Evolutionary conservation across 1,140 invertebrate genomes (phyloP).

Genomic region (Apis laboriosa): DNA sequence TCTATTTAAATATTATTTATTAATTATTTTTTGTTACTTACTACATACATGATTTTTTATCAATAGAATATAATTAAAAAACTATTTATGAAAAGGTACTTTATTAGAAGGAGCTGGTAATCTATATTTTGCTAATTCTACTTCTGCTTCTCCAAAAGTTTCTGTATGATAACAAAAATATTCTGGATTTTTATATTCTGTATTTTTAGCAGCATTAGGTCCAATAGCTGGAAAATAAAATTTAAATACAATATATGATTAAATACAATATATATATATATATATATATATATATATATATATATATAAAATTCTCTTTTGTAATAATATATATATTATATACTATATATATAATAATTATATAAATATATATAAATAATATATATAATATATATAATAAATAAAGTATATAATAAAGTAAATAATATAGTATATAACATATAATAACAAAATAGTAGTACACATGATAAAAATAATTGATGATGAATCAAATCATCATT

Average conservation of each 20-base stretch:
- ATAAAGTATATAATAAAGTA: no score
- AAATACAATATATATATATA: no score
- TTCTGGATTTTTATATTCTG: slow-evolving; percentile 92
- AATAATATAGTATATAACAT: no score
- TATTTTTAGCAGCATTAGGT: slow-evolving; percentile 87
- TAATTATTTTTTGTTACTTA: not conserved
- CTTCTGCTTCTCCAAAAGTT: slow-evolving; percentile 91
- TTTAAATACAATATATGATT: not conserved
- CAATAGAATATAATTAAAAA: not conserved
- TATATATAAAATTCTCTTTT: no score
- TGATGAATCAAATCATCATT: no score
- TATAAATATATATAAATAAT: no score
- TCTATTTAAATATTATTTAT: slow-evolving; percentile 10
- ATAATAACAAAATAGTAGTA: no score
- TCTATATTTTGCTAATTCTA: slow-evolving; percentile 90
- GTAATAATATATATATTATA: no score
- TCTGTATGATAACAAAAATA: slow-evolving; percentile 91
- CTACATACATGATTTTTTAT: slow-evolving; percentile 10
- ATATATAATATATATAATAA: no score
- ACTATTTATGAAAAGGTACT: slow-evolving; percentile 58
- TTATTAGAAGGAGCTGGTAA: slow-evolving; percentile 86
- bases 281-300: no score
- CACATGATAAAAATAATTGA: no score
- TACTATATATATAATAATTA: no score
- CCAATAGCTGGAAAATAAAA: slow-evolving; percentile 80